These are phyloP conservation scores for Scotopteryx bipunctaria DNA, from an alignment of 2,888 invertebrate species.

Conservation along the genomic window DNA sequence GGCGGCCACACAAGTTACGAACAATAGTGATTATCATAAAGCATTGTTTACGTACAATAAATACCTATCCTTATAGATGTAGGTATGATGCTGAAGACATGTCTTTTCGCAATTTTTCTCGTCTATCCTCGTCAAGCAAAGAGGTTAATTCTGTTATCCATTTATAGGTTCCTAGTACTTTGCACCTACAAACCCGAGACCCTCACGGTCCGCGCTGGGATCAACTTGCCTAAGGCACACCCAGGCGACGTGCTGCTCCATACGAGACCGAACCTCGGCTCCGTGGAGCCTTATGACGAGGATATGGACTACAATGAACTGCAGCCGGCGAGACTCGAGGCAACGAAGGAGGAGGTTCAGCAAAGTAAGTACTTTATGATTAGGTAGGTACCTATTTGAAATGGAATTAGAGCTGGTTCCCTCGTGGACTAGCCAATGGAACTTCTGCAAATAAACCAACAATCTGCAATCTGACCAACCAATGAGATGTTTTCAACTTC, in stretches of 20 bases:
- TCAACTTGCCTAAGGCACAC: conserved; percentile 86
- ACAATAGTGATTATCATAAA: too few species aligned
- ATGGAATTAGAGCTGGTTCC: not conserved
- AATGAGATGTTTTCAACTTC: too few species aligned
- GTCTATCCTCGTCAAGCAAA: not conserved
- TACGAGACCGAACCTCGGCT: conserved; percentile 65
- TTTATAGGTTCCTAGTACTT: conserved; percentile 88
- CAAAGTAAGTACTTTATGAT: conserved; percentile 56
- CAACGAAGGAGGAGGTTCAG: conserved; percentile 63
- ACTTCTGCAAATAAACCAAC: too few species aligned
- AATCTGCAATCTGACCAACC: too few species aligned
- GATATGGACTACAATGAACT: conserved; percentile 75
- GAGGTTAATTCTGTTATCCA: not conserved
- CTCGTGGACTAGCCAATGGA: too few species aligned
- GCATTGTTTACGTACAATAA: too few species aligned
- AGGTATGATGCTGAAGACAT: too few species aligned
- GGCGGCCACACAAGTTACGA: too few species aligned
- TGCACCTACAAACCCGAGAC: conserved; percentile 93
- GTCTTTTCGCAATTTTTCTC: too few species aligned
- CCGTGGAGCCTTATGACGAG: conserved; percentile 72
- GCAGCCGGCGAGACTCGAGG: conserved; percentile 75
- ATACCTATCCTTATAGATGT: too few species aligned
- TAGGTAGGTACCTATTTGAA: not conserved
- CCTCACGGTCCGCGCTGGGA: conserved; percentile 90
- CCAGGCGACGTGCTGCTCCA: conserved; percentile 76